These are phyloP conservation scores for Monoplex corrugatus DNA, from an alignment of 2,888 invertebrate genomes.

Conservation along the genomic window DNA sequence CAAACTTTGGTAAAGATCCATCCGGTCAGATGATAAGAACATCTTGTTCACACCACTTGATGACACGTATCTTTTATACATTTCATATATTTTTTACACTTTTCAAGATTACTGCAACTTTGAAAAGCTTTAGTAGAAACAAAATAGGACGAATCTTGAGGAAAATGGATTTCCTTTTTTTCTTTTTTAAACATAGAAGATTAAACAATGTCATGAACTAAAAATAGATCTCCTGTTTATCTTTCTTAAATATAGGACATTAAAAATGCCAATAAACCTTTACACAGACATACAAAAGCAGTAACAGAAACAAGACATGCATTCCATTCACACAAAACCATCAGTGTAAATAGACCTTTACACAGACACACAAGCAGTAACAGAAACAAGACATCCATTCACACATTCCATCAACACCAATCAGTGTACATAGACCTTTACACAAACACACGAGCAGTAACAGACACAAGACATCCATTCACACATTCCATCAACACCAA, in stretches of 20 bases:
- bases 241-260: background rate
- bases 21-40: too few relatives aligned
- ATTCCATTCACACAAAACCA: too few relatives aligned
- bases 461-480: background rate
- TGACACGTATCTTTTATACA: too few relatives aligned
- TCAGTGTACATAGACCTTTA: background rate
- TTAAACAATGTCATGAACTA: too few relatives aligned
- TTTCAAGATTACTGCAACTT: background rate
- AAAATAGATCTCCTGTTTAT: background rate
- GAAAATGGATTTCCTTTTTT: background rate
- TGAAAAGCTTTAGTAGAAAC: background rate
- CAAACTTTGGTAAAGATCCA: too few relatives aligned
- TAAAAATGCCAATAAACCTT: background rate
- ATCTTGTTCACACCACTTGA: too few relatives aligned
- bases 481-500: too few relatives aligned
- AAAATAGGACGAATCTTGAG: background rate
- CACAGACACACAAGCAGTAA: too few relatives aligned
- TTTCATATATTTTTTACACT: too few relatives aligned
- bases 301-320: background rate
- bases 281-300: background rate
- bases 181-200: background rate
- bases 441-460: background rate
- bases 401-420: background rate
- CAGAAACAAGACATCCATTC: background rate
- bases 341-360: too few relatives aligned